Evolutionary conservation across 2,797 vertebrate genomes (phyloP), one percentile per base, ranked within the genome.

Genomic region (Bradypus variegatus): DNA sequence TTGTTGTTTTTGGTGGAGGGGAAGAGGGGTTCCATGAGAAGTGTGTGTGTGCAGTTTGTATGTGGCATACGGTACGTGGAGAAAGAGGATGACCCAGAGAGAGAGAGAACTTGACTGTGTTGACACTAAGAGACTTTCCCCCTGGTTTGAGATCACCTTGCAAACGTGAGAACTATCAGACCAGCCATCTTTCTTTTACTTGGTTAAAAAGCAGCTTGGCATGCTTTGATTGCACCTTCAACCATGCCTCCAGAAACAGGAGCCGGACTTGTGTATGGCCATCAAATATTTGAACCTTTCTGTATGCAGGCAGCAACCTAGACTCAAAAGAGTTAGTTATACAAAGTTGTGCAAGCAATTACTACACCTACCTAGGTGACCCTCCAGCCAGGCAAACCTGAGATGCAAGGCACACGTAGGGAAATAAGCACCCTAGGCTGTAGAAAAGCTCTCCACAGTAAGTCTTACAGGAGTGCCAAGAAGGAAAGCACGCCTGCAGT

Each of bases 381-480:
- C 33, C 36, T 79, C 64, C 1, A 31, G 88, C 31, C 0, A 0
- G 65, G 48, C 72, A 89, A 60, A 41, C 29, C 23, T 13, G 53
- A 75, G 31, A 4, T 29, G 25, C 19, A 9, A 7, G 21, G 10
- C 14, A 1, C 62, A 29, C 72, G 1, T 23, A 27, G n/a, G 79
- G 48, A 70, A 58, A 53, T 14, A 21, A 65, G 64, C 45, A 3
- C 21, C 83, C 48, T 15, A 1, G 48, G 33, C 50, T 4, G 70
- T 2, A 36, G 53, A 15, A 3, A 15, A 0, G 0, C 50, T 53
- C 19, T 45, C 13, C 31, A 53, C 21, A n/a, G 3, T 23, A 72
- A 53, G 65, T 85, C 38, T 60, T 31, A 8, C 2, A 16, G 41
- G 48, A 67, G 15, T 64, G 36, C 55, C 48, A 64, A 76, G 73